A percentile compares a stretch with the other conserved stretches of the same genome.
These are phyloP conservation scores for Malurus melanocephalus DNA, from an alignment of 2,113 vertebrate species.

Conservation along the genomic window DNA sequence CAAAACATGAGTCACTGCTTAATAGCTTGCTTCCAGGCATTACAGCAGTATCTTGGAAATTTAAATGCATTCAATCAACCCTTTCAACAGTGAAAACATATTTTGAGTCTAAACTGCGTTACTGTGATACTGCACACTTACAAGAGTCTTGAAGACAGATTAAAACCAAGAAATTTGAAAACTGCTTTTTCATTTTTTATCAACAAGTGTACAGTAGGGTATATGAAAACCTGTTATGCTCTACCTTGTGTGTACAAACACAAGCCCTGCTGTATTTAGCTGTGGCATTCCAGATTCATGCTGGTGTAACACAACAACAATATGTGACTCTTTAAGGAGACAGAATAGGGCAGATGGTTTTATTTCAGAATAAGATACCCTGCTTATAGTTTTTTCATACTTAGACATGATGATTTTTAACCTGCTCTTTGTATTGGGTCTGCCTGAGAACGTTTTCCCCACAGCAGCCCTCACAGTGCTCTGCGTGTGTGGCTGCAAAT, in stretches of 20 bases:
- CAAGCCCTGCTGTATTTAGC: neutral
- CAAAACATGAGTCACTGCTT: constrained; percentile 1
- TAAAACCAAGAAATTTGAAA: neutral
- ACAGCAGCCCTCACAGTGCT: neutral
- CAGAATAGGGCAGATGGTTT: neutral
- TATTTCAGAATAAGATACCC: neutral
- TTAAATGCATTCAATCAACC: neutral
- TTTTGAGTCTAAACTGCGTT: neutral
- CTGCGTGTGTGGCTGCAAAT: neutral
- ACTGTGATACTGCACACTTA: neutral
- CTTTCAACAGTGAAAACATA: neutral
- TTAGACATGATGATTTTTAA: neutral
- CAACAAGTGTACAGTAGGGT: neutral
- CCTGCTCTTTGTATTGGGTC: neutral
- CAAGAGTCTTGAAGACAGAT: neutral
- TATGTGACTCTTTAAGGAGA: neutral
- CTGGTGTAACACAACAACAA: neutral
- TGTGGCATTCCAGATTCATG: neutral
- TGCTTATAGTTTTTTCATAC: neutral
- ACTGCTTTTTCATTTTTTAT: neutral
- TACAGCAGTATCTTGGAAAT: neutral
- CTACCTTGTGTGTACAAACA: neutral
- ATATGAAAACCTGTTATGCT: neutral
- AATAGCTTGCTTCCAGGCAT: neutral
- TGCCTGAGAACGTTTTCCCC: neutral